Evolutionary conservation across 2,113 vertebrate genomes (phyloP), one percentile per base, ranked within the genome.

Genomic region (Paralichthys olivaceus): DNA sequence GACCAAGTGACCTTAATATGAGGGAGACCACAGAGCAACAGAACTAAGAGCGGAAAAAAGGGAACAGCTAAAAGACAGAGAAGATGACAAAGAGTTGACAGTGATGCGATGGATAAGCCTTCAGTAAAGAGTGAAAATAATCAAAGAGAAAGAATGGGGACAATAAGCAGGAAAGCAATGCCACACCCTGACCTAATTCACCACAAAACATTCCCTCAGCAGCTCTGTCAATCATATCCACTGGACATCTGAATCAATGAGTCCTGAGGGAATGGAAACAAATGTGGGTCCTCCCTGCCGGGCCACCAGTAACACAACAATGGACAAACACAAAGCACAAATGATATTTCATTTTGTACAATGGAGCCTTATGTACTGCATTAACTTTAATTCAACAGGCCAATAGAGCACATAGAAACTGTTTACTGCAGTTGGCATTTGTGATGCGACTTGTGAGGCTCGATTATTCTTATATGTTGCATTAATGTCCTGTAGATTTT

Each of bases 131-230:
- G 19, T 69, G 64, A 82, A 76, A 78, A 77, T 58, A 79, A 72
- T 77, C 61, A 54, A n/a, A 80, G 79, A 89, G 91, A 93, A 89
- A 90, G 86, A 93, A 92, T 89, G 85, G 84, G 90, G 88, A 92
- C 91, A 91, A 90, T 85, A 79, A 70, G 82, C 71, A 79, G 73
- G 70, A 88, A 81, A 77, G 64, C 37, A 26, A 84, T 71, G 88
- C 85, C 88, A 92, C 90, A 83, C 91, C 91, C 90, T 84, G 89
- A 90, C 89, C 89, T 65, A 87, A 54, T 88, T 90, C 69, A 84
- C 51, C 66, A 90, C 82, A 79, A 64, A 84, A 80, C 29, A 69
- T 49, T 43, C 73, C 62, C 72, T 88, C 90, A 81, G 78, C 79
- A 71, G 60, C 61, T 74, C 85, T 82, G 86, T 85, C 92, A 90